Conservation (phyloP, 2,113 vertebrate species). For the Theristicus caerulescens region DNA sequence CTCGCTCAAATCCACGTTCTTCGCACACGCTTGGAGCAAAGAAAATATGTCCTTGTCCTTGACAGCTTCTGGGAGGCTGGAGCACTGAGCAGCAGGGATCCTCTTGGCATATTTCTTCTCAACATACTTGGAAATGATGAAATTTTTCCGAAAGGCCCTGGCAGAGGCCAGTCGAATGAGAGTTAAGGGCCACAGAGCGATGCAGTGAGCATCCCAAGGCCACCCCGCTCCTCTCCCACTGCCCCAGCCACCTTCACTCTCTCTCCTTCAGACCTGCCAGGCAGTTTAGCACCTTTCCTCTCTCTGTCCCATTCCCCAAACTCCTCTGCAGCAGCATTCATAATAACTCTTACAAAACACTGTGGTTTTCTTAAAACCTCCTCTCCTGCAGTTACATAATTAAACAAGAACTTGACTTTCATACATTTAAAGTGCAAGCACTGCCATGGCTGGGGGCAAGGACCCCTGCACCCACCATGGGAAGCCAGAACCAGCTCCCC, state of each 20-base stretch:
- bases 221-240: background rate
- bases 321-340: background rate
- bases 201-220: too few relatives aligned
- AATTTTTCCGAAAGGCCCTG: slow-evolving; percentile 71
- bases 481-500: background rate
- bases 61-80: slow-evolving; percentile 57
- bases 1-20: slow-evolving; percentile 67
- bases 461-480: background rate
- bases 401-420: background rate
- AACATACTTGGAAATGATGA: slow-evolving; percentile 75
- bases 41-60: slow-evolving; percentile 63
- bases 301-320: background rate
- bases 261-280: background rate
- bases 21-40: slow-evolving; percentile 72
- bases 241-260: background rate
- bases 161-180: background rate
- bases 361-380: background rate
- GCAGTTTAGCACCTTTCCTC: background rate
- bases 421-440: background rate
- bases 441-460: background rate
- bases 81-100: slow-evolving; percentile 1
- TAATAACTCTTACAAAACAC: background rate
- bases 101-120: slow-evolving; percentile 69
- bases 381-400: background rate
- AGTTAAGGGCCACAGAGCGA: background rate